Percentiles rank a stretch among this genome's conserved stretches.
phyloP scores from a whole-genome alignment of 2,797 vertebrate genomes.

The Typhlichthys subterraneus region DNA sequence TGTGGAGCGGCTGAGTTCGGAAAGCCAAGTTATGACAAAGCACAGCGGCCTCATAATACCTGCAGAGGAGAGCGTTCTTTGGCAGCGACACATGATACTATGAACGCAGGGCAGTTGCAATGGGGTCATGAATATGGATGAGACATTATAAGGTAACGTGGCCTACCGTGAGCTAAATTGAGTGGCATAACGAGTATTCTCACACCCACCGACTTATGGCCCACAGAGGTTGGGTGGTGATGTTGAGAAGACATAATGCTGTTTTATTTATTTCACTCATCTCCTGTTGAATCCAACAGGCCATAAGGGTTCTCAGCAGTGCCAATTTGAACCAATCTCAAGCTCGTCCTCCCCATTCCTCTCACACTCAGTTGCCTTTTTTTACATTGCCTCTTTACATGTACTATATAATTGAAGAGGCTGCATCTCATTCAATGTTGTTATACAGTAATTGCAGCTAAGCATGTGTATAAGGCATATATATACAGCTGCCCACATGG shows the following conservation, averaged over 20 bases:
- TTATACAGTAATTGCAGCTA: conserved; percentile 4
- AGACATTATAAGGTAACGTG: conserved; percentile 35
- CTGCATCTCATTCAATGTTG: conserved; percentile 25
- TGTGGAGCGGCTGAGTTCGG: conserved; percentile 6
- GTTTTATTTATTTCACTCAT: too few species aligned
- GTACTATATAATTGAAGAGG: conserved; percentile 29
- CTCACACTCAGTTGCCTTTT: not conserved
- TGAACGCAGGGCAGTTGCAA: conserved; percentile 31
- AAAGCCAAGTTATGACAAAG: conserved; percentile 4
- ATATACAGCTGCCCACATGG: too few species aligned
- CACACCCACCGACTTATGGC: conserved; percentile 53
- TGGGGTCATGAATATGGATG: conserved; percentile 69
- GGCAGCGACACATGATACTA: conserved; percentile 36
- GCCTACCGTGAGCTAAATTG: conserved; percentile 50
- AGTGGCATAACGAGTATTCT: conserved; percentile 49
- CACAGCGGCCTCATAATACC: not conserved
- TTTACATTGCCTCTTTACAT: conserved; percentile 3
- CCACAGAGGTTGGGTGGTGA: not conserved
- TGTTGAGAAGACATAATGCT: conserved; percentile 54
- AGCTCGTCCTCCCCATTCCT: not conserved
- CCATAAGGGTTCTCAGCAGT: conserved; percentile 40
- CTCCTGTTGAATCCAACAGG: too few species aligned
- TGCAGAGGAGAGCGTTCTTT: conserved; percentile 33
- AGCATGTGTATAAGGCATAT: conserved; percentile 6
- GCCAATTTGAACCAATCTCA: conserved; percentile 40